These are phyloP conservation scores for Ooceraea biroi DNA, from an alignment of 1,140 invertebrate genomes.

Conservation along the genomic window DNA sequence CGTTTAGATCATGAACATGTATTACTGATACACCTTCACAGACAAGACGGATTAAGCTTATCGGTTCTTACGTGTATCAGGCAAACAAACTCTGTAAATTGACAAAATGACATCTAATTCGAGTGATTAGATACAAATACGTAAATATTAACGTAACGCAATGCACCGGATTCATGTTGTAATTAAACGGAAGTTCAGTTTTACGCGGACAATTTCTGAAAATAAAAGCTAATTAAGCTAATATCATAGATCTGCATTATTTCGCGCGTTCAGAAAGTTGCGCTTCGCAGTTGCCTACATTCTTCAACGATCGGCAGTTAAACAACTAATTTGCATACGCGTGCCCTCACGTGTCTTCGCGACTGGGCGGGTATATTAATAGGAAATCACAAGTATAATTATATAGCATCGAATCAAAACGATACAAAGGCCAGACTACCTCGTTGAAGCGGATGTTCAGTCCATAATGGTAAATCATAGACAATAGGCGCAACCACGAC, in stretches of 20 bases:
- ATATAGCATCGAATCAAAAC: slow-evolving; percentile 46
- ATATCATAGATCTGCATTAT: too few relatives aligned
- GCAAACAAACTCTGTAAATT: background rate
- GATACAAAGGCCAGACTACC: slow-evolving; percentile 61
- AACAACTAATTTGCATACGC: slow-evolving; percentile 3
- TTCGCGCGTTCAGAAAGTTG: too few relatives aligned
- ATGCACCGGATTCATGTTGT: too few relatives aligned
- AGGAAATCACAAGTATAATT: slow-evolving; percentile 40
- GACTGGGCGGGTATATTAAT: background rate
- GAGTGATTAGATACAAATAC: background rate
- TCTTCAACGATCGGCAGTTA: background rate
- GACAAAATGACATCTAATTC: background rate
- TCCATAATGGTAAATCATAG: slow-evolving; percentile 61
- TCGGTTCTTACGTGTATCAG: background rate
- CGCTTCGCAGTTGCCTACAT: background rate
- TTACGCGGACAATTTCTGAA: too few relatives aligned
- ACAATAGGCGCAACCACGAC: slow-evolving; percentile 64
- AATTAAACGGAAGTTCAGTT: too few relatives aligned
- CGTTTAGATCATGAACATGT: too few relatives aligned
- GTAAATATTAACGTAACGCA: background rate
- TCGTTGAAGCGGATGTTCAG: slow-evolving; percentile 56
- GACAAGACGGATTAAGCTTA: too few relatives aligned
- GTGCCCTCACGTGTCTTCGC: background rate
- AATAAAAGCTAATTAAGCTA: too few relatives aligned
- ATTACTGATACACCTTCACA: too few relatives aligned